Evolutionary conservation across 2,888 invertebrate species (phyloP), one percentile per base, ranked within the genome.

Genomic region (Brenthis ino): DNA sequence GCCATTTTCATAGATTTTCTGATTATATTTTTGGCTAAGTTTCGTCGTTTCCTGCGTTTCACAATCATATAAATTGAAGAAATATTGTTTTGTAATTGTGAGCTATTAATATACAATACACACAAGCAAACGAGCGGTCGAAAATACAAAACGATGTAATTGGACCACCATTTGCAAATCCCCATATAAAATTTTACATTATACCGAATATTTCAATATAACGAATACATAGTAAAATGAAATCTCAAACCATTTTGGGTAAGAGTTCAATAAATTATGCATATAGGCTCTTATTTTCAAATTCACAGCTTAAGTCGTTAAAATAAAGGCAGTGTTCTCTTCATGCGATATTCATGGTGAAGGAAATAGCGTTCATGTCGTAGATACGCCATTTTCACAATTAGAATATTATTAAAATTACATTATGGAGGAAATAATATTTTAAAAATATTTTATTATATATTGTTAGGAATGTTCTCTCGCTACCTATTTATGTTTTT

Each of bases 311-410:
- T 76, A 80, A 81, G 65, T 65, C 57, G 58, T 71, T 68, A 79
- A 81, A 84, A 83, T 82, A 85, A 82, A 83, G 77, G 80, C 79
- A 79, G 69, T 72, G 65, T 77, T 76, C 75, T 74, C 60, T 79
- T 84, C 82, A 86, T 86, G 82, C 71, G 77, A 82, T 85, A 87
- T 87, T 87, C 86, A 86, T 83, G 64, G 70, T 65, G 56, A 72
- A 74, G 71, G 76, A 72, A 73, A 74, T 79, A 77, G 57, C 65
- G 53, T 65, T 61, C 56, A 58, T 57, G 53, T 60, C 55, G 64
- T 66, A 65, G 61, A 55, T 69, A 57, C 65, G 65, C 60, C 64
- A 67, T 54, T 65, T 68, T 64, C 58, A 73, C 72, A 67, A 72
- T 69, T 5, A 60, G 50, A 60, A 50, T 60, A 16, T n/a, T 60